Evolutionary conservation across 2,113 vertebrate genomes (phyloP).

Genomic region (Kryptolebias marmoratus): DNA sequence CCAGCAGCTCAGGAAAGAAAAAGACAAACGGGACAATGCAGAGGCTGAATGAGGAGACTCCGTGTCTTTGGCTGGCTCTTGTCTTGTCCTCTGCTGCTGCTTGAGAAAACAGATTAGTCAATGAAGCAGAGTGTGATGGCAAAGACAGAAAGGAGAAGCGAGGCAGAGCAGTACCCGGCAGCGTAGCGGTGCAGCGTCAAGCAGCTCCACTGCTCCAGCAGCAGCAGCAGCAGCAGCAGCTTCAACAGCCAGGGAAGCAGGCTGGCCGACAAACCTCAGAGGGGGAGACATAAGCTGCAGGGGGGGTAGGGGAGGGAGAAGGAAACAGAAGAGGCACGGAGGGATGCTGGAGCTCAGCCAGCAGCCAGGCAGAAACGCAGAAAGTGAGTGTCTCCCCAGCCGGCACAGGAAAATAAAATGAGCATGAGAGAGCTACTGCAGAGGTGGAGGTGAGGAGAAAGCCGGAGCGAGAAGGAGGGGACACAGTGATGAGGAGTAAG

Average conservation of each 20-base stretch:
- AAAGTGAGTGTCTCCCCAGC: conserved; percentile 42
- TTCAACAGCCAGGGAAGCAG: conserved; percentile 51
- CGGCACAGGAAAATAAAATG: conserved; percentile 53
- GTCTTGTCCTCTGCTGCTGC: conserved; percentile 24
- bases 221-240: conserved; percentile 50
- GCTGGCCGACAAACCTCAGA: conserved; percentile 48
- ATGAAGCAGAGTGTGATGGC: conserved; percentile 40
- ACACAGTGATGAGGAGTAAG: conserved; percentile 7
- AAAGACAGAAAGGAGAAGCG: conserved; percentile 35
- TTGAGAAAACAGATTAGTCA: conserved; percentile 47
- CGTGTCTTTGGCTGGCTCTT: conserved; percentile 25
- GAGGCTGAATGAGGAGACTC: conserved; percentile 37
- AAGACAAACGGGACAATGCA: conserved; percentile 55
- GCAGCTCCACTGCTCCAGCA: conserved; percentile 38
- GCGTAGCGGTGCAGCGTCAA: conserved; percentile 44
- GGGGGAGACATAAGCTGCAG: conserved; percentile 43
- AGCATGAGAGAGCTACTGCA: conserved; percentile 67
- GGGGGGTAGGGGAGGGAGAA: conserved; percentile 5
- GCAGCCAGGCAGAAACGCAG: conserved; percentile 55
- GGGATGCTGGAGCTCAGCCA: conserved; percentile 64
- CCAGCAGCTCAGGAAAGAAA: conserved; percentile 22
- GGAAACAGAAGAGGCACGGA: conserved; percentile 41
- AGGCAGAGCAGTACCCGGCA: conserved; percentile 33
- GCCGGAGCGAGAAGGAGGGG: conserved; percentile 8
- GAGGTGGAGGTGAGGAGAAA: conserved; percentile 54